Evolutionary conservation across 2,797 vertebrate genomes (phyloP), one percentile per base, ranked within the genome.

Genomic region (Pseudochaenichthys georgianus): DNA sequence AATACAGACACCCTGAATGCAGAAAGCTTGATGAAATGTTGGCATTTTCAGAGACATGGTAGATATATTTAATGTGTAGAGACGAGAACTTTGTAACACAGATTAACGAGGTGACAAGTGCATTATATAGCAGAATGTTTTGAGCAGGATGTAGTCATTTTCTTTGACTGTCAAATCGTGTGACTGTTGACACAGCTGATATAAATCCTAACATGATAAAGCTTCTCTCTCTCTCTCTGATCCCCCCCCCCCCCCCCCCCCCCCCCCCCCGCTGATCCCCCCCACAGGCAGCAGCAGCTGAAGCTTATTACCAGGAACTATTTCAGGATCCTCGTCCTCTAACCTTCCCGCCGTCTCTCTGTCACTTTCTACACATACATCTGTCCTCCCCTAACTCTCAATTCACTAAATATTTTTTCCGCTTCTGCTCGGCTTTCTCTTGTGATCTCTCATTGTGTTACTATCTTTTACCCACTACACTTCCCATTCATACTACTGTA

Each of bases 301-400:
- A 84, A 47, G 83, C 69, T 84, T 82, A 89, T 89, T 89, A 89
- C 78, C 87, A 80, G 78, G n/a, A 21, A 71, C 92, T 93, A 95
- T 94, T 94, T 93, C 88, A 83, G 88, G 87, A 88, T 15, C 13
- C 38, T 34, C 34, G 34, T 38, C 61, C 54, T 46, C 64, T 57
- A 67, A 75, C 52, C 70, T 43, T 55, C 72, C 62, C 58, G 59
- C 38, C 23, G 9, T 54, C 67, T 52, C 48, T 38, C 71, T 51
- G 62, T 57, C 52, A 10, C 15, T 23, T 28, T 38, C 62, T 46
- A 48, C 57, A 52, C 52, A 2, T 63, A 72, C 23, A 19, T 55
- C 54, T 52, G 21, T 53, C 38, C 61, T 57, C 21, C 0, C 7
- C 13, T 4, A 1, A 23, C 46, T 47, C 73, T 52, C 53, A 55